A percentile compares a stretch with the other conserved stretches of the same genome.
These are phyloP conservation scores for Apis dorsata DNA, from an alignment of 1,140 invertebrate genomes.

Conservation along the genomic window DNA sequence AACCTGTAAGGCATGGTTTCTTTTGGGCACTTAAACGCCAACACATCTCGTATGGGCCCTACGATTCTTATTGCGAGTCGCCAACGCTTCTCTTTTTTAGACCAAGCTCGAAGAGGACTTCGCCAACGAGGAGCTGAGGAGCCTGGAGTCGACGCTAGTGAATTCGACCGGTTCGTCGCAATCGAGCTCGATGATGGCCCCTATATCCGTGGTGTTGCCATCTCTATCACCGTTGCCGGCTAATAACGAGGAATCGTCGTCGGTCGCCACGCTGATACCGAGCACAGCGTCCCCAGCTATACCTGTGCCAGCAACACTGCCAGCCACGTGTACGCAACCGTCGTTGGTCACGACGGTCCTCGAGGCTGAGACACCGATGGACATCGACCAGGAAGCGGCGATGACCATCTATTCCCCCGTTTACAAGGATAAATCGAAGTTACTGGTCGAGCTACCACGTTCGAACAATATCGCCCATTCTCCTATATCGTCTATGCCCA, in stretches of 20 bases:
- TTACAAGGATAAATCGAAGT: slow-evolving; percentile 72
- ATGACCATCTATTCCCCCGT: slow-evolving; percentile 69
- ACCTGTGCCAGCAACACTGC: slow-evolving; percentile 58
- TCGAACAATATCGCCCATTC: slow-evolving; percentile 62
- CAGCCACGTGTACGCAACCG: slow-evolving; percentile 53
- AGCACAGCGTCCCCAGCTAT: slow-evolving; percentile 48
- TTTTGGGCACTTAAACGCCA: slow-evolving; percentile 73
- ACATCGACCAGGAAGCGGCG: slow-evolving; percentile 64
- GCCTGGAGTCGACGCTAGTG: slow-evolving; percentile 63
- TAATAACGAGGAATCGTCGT: slow-evolving; percentile 46
- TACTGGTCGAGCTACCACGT: slow-evolving; percentile 69
- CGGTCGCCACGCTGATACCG: slow-evolving; percentile 66
- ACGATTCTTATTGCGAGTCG: slow-evolving; percentile 55
- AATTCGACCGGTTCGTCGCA: slow-evolving; percentile 52
- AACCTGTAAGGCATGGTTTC: slow-evolving; percentile 81
- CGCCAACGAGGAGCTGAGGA: slow-evolving; percentile 73
- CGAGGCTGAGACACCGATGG: slow-evolving; percentile 68
- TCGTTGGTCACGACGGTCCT: slow-evolving; percentile 51
- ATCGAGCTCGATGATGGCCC: slow-evolving; percentile 66
- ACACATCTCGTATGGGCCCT: slow-evolving; percentile 29
- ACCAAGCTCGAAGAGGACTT: slow-evolving; percentile 78
- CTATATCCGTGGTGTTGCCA: slow-evolving; percentile 74
- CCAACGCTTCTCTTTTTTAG: slow-evolving; percentile 69
- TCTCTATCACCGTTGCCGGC: slow-evolving; percentile 72
- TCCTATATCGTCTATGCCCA: slow-evolving; percentile 64